Conservation (phyloP, 2,113 vertebrate genomes). For the Psophia crepitans region DNA sequence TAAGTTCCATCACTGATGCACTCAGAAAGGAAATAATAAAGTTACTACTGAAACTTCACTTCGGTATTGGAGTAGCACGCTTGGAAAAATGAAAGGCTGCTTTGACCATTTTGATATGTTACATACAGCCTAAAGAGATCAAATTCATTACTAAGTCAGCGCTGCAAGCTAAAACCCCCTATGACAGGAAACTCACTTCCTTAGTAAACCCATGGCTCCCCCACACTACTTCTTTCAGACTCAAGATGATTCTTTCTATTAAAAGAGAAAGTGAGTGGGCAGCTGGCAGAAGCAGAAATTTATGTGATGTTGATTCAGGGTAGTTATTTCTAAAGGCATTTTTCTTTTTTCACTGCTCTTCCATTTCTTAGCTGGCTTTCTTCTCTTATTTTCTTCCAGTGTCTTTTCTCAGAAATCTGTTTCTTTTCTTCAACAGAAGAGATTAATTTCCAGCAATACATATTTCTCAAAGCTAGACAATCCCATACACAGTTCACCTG, state of each 20-base stretch:
- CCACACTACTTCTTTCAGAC: neutral
- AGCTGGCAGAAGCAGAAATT: conserved; percentile 29
- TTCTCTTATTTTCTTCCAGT: neutral
- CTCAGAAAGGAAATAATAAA: neutral
- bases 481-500: neutral
- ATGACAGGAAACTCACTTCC: neutral
- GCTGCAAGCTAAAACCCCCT: neutral
- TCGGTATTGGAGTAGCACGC: neutral
- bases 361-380: neutral
- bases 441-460: neutral
- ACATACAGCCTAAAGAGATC: neutral
- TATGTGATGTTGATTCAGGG: conserved; percentile 42
- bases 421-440: neutral
- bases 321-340: conserved; percentile 16
- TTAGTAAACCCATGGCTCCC: neutral
- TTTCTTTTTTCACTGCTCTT: neutral
- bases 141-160: neutral
- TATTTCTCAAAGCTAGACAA: neutral
- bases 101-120: neutral
- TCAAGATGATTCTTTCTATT: conserved; percentile 17
- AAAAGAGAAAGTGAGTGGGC: conserved; percentile 53
- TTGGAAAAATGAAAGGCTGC: neutral
- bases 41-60: neutral
- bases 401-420: neutral
- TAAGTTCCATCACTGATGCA: neutral